These are phyloP conservation scores for Synanthedon tipuliformis DNA, from an alignment of 2,888 invertebrate species.

Conservation along the genomic window DNA sequence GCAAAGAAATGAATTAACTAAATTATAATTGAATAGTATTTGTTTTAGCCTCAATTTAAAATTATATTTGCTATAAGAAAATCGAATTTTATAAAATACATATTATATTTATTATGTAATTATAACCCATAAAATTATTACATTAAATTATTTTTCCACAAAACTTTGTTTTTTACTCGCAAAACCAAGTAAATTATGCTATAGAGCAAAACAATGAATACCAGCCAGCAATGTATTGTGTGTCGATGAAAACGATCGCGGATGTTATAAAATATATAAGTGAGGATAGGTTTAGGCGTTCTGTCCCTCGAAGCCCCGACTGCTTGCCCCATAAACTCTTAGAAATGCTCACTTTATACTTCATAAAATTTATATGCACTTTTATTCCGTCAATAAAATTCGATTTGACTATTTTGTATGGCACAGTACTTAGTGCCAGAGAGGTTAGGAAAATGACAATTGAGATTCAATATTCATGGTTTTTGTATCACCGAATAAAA, in stretches of 20 bases:
- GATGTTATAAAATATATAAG: not conserved
- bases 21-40: no score
- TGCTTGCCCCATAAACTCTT: slow-evolving; percentile 51
- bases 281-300: slow-evolving; percentile 23
- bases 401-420: slow-evolving; percentile 55
- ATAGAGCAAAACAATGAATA: no score
- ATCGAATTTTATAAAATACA: no score
- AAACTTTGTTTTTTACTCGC: no score
- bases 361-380: slow-evolving; percentile 68
- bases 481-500: not conserved
- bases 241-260: not conserved
- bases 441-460: slow-evolving; percentile 7
- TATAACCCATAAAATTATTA: no score
- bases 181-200: no score
- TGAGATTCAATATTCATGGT: not conserved
- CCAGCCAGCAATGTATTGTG: not conserved
- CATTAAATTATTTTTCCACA: no score
- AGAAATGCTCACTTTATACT: slow-evolving; percentile 60
- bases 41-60: no score
- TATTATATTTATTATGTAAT: no score
- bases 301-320: slow-evolving; percentile 30
- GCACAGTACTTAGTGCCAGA: slow-evolving; percentile 7
- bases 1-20: no score
- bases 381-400: slow-evolving; percentile 62
- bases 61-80: no score